Evolutionary conservation across 1,140 invertebrate species (phyloP), one percentile per base, ranked within the genome.

Genomic region (Drosophila bocki): DNA sequence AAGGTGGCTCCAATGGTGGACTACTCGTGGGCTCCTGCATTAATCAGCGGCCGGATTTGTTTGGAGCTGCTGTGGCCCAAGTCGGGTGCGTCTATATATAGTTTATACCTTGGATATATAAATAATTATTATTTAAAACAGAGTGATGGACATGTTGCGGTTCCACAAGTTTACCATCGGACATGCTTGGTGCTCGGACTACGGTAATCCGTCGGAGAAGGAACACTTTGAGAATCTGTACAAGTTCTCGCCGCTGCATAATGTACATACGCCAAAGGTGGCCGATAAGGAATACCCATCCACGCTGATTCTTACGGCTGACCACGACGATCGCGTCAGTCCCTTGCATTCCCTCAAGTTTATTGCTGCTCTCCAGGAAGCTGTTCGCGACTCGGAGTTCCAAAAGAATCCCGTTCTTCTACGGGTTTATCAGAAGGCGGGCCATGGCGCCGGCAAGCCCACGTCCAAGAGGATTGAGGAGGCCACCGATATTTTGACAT

Each of bases 131-230:
- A 59, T 17, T 69, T n/a, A 32, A 93, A 93, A 45, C 92, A 98
- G 98, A 35, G 99, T 99, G 0, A 95, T 99, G 93, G 99, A 99
- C 93, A 98, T 99, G 98, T 93, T 99, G 47, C 95, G 98, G 44
- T 99, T 98, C 94, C 98, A 99, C 93, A 99, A 99, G 93, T 99
- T 99, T 92, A 99, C 99, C 1, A 98, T 99, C 92, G 99, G 99
- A 1, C 96, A 98, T 93, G 97, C 98, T 33, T 99, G 99, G 99
- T 96, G 96, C 37, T 97, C 98, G 1, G 99, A 99, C 93, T 99
- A 97, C 94, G 99, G 99, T 15, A 97, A 95, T 93, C 96, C 98
- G 3, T 98, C 99, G 76, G 96, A 98, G 69, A 94, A 95, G 75
- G 95, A 97, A 45, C 96, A 99, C 75, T 99, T 99, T 91, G 94